Base-by-base conservation (phyloP, 2,888 invertebrate species). In the Gymnocheta viridis region DNA sequence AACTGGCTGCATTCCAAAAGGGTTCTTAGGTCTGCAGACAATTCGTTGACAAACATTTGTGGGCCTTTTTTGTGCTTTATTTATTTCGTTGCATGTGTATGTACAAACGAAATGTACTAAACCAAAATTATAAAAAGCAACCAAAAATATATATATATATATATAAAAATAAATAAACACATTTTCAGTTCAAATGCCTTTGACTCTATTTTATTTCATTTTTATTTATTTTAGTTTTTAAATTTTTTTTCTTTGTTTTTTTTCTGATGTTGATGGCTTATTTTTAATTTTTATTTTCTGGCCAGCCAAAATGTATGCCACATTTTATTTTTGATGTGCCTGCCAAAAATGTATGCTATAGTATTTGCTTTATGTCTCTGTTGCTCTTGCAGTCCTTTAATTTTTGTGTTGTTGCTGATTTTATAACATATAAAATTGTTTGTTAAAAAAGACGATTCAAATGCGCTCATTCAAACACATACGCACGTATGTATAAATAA, bases 221-320 rank as follows among this genome's bases (percentile, higher is more conserved):
- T 83, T 76, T 66, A 80, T 76, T 79, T 83, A 77, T 81, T 76
- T 80, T 41, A 72, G 79, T 80, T 83, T 67, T 70, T 70, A 79
- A 54, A 74, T 66, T 58, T 72, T 79, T 49, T 72, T 58, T 58
- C 24, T 67, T 58, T 44, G 14, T 32, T 54, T 44, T n/a, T 41
- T 24, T 44, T 22, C 12, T 27, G 24, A 47, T 54, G 54, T 56
- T 79, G 64, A 70, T 70, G 79, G 32, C 62, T 74, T 51, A 49
- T 67, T 81, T 81, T 81, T 73, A 35, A 44, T 69, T 67, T 74
- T 69, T 49, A 51, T 74, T 81, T 69, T 81, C 35, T 74, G 81
- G 81, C 69, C 81, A 69, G 84, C 84, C 77, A 73, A 73, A 84
- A 84, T 73, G 84, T 84, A 84, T 84, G 84, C 81, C 84, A 84